Base-by-base conservation (phyloP, 2,113 vertebrate genomes). In the Tricholaema leucomelas region DNA sequence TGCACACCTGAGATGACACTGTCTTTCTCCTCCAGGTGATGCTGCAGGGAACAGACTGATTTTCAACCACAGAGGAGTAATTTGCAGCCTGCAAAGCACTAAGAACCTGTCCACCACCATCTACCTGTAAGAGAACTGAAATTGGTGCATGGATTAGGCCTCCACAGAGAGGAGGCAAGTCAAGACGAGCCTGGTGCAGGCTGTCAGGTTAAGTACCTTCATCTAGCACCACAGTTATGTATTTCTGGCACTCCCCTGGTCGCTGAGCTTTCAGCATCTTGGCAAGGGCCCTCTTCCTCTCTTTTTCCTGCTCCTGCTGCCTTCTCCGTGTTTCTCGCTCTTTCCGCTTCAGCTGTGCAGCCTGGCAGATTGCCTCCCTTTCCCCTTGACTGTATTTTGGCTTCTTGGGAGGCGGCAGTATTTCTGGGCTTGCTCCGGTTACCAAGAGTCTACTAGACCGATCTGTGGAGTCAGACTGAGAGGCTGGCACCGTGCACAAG, bases 171-270 rank as follows among this genome's bases (percentile, higher is more conserved):
- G 64, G 8, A 77, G 54, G 46, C 64, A 85, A 48, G 27, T 13
- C 46, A 66, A 4, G 10, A 10, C 4, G 25, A 61, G 56, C 30
- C 21, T 54, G 35, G 19, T 18, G 13, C 18, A 56, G 63, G 77
- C 46, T 25, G 20, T 52, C 30, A 24, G 44, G 30, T 40, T 11
- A 14, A 88, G 54, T 94, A 99, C 99, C 99, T 97, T 98, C 96
- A 91, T 99, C 99, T 33, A 99, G 96, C 70, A 96, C 93, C 65
- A 97, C 98, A 12, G 97, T 95, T 31, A 99, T 93, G 91, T 98
- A 97, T 66, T 98, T 98, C 58, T 98, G 95, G 92, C 98, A 98
- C 52, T 99, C 98, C 75, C 98, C 98, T 1, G 98, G 99, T 73
- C 97, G 97, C 94, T 97, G 97, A 70, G 98, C 98, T 86, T 98